Conservation (phyloP, 2,797 vertebrate species). For the Rachycentron canadum region DNA sequence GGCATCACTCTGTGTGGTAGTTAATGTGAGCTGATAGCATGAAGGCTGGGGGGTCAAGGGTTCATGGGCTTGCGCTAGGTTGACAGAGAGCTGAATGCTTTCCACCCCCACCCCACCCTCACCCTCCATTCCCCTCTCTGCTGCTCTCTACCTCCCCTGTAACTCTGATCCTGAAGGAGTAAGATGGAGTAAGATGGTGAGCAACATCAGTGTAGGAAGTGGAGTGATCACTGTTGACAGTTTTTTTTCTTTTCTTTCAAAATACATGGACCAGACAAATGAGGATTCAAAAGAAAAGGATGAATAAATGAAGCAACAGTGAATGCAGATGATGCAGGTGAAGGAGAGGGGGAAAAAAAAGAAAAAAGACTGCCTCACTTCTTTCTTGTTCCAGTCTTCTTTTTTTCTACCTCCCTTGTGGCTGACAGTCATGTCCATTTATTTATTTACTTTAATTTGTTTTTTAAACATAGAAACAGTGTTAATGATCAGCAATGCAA, state of each 20-base stretch:
- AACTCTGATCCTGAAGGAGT: conserved; percentile 58
- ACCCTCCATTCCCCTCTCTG: conserved; percentile 25
- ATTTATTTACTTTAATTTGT: not conserved
- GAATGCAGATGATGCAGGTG: not conserved
- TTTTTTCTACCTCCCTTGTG: too few species aligned
- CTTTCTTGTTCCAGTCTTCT: too few species aligned
- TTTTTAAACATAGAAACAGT: too few species aligned
- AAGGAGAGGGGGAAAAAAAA: not conserved
- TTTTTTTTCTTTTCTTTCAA: too few species aligned
- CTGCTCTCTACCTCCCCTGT: conserved; percentile 53
- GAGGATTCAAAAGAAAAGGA: conserved; percentile 38
- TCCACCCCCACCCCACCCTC: conserved; percentile 29
- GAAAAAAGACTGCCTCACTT: too few species aligned
- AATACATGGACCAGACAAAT: conserved; percentile 16
- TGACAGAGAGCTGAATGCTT: conserved; percentile 91
- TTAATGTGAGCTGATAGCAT: conserved; percentile 93
- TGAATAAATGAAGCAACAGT: not conserved
- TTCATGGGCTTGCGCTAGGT: conserved; percentile 82
- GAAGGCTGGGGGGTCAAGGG: conserved; percentile 87
- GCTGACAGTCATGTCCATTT: too few species aligned
- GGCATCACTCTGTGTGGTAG: conserved; percentile 87
- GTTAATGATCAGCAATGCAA: too few species aligned
- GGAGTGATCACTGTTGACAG: conserved; percentile 72
- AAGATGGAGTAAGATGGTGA: conserved; percentile 56
- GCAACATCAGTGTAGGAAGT: conserved; percentile 59